Conservation (phyloP, 92 coral and sea anemone species). For the Muricea muricata region DNA sequence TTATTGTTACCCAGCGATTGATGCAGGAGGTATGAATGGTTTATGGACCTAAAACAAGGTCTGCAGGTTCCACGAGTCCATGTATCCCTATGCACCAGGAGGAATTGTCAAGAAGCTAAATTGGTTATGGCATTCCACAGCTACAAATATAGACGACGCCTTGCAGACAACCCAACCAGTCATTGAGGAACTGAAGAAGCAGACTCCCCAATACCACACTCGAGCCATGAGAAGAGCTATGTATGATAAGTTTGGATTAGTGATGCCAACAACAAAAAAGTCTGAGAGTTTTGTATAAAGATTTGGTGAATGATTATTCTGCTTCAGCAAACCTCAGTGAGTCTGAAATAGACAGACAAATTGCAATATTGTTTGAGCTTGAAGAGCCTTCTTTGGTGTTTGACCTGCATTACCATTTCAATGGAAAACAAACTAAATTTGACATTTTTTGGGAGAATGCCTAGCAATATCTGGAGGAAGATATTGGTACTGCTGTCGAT, state of each 20-base stretch:
- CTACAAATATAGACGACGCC: background rate
- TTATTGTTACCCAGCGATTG: background rate
- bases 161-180: conserved; percentile 11
- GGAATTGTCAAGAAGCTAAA: background rate
- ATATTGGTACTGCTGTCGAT: conserved; percentile 18
- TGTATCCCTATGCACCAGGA: background rate
- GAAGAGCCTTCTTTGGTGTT: conserved; percentile 35
- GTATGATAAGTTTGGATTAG: conserved; percentile 15
- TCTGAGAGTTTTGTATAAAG: conserved; percentile 24
- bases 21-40: conserved; percentile 11
- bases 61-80: background rate
- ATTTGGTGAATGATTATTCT: conserved; percentile 17
- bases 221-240: conserved; percentile 20
- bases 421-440: conserved; percentile 12
- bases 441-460: conserved; percentile 14
- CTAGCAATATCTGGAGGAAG: background rate
- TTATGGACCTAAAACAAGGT: background rate
- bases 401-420: conserved; percentile 14
- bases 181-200: background rate
- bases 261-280: conserved; percentile 30
- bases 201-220: conserved; percentile 3
- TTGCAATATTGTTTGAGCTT: conserved; percentile 36
- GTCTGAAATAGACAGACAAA: background rate
- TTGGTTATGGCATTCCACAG: conserved; percentile 18
- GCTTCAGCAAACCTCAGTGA: conserved; percentile 25